These are phyloP conservation scores for Gymnocephalus cernua DNA, from an alignment of 2,113 vertebrate species.

Conservation along the genomic window DNA sequence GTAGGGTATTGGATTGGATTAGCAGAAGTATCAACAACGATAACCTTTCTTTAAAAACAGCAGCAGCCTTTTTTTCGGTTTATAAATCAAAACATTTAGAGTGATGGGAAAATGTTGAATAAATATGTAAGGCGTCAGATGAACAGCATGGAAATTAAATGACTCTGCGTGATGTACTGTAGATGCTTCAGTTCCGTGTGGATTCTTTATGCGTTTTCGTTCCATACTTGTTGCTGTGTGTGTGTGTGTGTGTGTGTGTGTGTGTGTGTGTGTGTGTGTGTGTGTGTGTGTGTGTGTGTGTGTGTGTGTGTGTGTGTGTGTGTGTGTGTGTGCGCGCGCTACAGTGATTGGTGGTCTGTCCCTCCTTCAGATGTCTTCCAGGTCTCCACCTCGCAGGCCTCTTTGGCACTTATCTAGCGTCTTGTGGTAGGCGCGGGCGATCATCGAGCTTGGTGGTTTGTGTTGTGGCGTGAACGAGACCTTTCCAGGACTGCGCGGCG, in stretches of 20 bases:
- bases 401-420: constrained; percentile 84
- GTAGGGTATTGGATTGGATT: constrained; percentile 39
- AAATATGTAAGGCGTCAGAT: constrained; percentile 74
- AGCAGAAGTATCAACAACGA: constrained; percentile 18
- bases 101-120: constrained; percentile 65
- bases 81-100: constrained; percentile 45
- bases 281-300: constrained; percentile 14
- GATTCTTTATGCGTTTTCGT: constrained; percentile 19
- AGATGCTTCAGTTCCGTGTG: constrained; percentile 19
- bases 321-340: constrained; percentile 26
- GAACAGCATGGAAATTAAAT: constrained; percentile 39
- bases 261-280: constrained; percentile 17
- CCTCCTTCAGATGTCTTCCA: constrained; percentile 65
- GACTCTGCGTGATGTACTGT: constrained; percentile 27
- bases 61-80: constrained; percentile 6
- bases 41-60: constrained; percentile 35
- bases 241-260: constrained; percentile 32
- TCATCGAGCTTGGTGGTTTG: constrained; percentile 89
- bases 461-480: constrained; percentile 95
- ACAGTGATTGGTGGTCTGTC: constrained; percentile 43
- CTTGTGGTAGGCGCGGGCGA: constrained; percentile 69
- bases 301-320: constrained; percentile 25
- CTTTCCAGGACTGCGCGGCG: constrained; percentile 93
- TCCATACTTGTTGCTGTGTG: constrained; percentile 18
- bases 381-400: constrained; percentile 71